Evolutionary conservation across 2,888 invertebrate species (phyloP), one percentile per base, ranked within the genome.

Genomic region (Scaptomyza cyrtandrae): DNA sequence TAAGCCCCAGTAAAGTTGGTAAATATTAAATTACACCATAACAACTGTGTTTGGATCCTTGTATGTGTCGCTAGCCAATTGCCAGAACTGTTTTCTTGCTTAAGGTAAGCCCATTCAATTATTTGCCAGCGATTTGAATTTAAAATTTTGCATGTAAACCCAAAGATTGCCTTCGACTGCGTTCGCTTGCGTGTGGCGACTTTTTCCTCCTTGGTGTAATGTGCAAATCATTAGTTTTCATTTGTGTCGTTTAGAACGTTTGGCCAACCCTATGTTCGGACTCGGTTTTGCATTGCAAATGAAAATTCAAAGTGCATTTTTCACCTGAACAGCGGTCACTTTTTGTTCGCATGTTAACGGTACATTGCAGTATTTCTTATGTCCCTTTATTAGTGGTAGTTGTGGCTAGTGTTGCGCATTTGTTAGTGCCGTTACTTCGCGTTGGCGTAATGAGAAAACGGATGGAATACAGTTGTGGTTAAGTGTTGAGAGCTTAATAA

Each of bases 211-310:
- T 59, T 16, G 60, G 64, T 63, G 55, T 86, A 76, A 87, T 71
- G 75, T 61, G 81, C 73, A 86, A 88, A 84, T 75, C 80, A 83
- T 83, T 86, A 76, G 80, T 80, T 86, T 75, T 88, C 73, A 86
- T 86, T 84, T 87, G 67, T 66, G 79, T 69, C 82, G 73, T 84
- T 88, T 88, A 86, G 63, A 63, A 63, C 45, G 61, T 64, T 59
- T 48, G 61, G 61, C 60, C 48, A 60, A 37, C 31, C 29, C 54
- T 43, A 39, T 55, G 68, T 56, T 43, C 24, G 44, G 11, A 48
- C 52, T 14, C 16, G 54, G 27, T 60, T 75, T 75, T 78, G 78
- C 69, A 75, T 74, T 75, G 75, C 75, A 75, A 75, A 75, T 75
- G 35, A 50, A 37, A 64, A 44, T 11, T 13, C 70, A 69, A 62